Evolutionary conservation across 2,113 vertebrate genomes (phyloP), one percentile per base, ranked within the genome.

Genomic region (Verasper variegatus): DNA sequence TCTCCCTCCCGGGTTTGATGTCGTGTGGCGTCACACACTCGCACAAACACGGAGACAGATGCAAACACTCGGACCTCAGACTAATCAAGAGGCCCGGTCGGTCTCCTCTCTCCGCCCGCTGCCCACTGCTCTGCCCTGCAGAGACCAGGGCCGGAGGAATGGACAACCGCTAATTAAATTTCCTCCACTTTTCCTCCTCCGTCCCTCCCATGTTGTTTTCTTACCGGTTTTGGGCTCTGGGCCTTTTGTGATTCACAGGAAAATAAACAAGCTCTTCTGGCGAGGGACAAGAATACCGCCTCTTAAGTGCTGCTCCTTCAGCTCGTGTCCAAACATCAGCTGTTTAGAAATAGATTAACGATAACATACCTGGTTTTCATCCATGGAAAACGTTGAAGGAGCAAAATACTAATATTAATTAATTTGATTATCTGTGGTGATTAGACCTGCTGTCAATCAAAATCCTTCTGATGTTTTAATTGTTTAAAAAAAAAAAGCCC

Each of bases 131-230:
- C 78, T 74, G 77, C 70, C 82, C 83, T 70, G 84, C 81, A 23
- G 81, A 81, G 89, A 77, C 86, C 82, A 76, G 71, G 64, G 78
- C 75, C 52, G 12, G 81, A 86, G 84, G 78, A 85, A 85, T 37
- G 81, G 84, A 90, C 90, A 86, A 85, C 83, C 47, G 65, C 91
- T 93, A 93, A 94, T 94, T 94, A 88, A 91, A 92, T 91, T 90
- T 92, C 90, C 91, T 91, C 83, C 68, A 76, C 82, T 88, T 86
- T 89, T 87, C 84, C 83, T 85, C 87, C 65, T 24, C 65, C 0
- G 78, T 67, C 85, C 78, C 86, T 88, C 86, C 78, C 79, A 57
- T 88, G 87, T 84, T 92, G 89, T 91, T 91, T 92, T 92, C 77
- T 86, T 89, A 88, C 85, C 77, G 85, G 89, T 90, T 89, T 85